Percentiles rank a stretch among this genome's conserved stretches.
These are phyloP conservation scores for Bettongia penicillata DNA, from an alignment of 2,113 vertebrate species.

Conservation along the genomic window DNA sequence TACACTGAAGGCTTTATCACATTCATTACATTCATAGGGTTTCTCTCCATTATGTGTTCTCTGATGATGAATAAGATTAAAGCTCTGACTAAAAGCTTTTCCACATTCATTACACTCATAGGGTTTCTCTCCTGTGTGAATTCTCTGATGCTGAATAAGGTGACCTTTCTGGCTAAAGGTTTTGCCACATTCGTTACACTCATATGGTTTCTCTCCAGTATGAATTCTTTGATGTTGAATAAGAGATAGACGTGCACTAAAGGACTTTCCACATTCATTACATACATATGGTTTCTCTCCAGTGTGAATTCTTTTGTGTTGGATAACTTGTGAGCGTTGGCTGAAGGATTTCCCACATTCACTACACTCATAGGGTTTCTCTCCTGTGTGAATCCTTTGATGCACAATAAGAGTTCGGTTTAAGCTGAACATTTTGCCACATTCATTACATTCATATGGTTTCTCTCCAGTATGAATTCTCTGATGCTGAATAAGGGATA, in stretches of 20 bases:
- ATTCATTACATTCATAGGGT: constrained; percentile 67
- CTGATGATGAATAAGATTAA: constrained; percentile 65
- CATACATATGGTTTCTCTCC: constrained; percentile 62
- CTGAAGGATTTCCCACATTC: constrained; percentile 67
- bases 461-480: constrained; percentile 65
- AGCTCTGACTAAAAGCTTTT: constrained; percentile 61
- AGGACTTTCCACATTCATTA: constrained; percentile 64
- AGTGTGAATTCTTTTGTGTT: constrained; percentile 62
- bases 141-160: constrained; percentile 48
- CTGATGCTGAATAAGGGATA: constrained; percentile 64
- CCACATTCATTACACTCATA: constrained; percentile 66
- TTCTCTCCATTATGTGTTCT: constrained; percentile 65
- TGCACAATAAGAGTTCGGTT: constrained; percentile 40
- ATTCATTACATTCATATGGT: constrained; percentile 58
- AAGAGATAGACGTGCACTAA: constrained; percentile 52
- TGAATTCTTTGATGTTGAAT: constrained; percentile 63
- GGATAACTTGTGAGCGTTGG: constrained; percentile 28
- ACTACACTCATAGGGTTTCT: constrained; percentile 58
- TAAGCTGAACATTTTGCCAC: constrained; percentile 64
- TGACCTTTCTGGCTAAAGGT: constrained; percentile 37
- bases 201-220: constrained; percentile 54
- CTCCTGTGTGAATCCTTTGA: constrained; percentile 64
- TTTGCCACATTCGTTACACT: constrained; percentile 49
- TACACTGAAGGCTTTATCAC: constrained; percentile 63
- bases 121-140: constrained; percentile 57